Base-by-base conservation (phyloP, 2,113 vertebrate species). In the Dissostichus mawsoni region DNA sequence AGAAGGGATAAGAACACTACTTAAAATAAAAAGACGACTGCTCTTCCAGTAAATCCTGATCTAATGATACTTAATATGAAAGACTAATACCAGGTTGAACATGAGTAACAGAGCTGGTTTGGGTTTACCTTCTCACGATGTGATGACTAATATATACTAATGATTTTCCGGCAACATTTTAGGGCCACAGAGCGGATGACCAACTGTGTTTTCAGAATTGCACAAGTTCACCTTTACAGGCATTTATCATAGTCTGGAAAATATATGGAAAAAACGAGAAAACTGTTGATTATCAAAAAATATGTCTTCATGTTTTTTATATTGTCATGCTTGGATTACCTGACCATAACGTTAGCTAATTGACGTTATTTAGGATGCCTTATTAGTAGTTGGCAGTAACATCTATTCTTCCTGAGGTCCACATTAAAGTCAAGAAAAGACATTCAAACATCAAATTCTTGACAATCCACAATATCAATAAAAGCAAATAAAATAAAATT, bases 71-170 rank as follows among this genome's bases (percentile, higher is more conserved):
- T 68, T 47, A 52, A 29, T 64, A 68, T 50, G 45, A 76, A 23
- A 79, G 51, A 67, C 47, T 11, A 25, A 68, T 45, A 25, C 16
- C 71, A 69, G 47, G 47, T 59, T 64, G 36, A 81, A 65, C 23
- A 59, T 88, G 85, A 87, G 61, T 77, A 85, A 83, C 52, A 53
- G 47, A 66, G 23, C 73, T 59, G 53, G 29, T 78, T 45, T 53
- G 36, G 36, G 61, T 75, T 25, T 33, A n/a, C 17, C 13, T 10
- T 66, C 9, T 63, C 13, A 61, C 6, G 4, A 66, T 85, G 81
- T 59, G 72, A 74, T 81, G 82, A 88, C 47, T 81, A 83, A 84
- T 75, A 61, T 23, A 44, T 80, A 29, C 20, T 77, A 76, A 82
- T 84, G 64, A 83, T 69, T 73, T 64, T 51, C 48, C 1, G 36